Percentiles rank a stretch among this genome's conserved stretches.
These are phyloP conservation scores for Embiotoca jacksoni DNA, from an alignment of 2,113 vertebrate genomes.

Conservation along the genomic window DNA sequence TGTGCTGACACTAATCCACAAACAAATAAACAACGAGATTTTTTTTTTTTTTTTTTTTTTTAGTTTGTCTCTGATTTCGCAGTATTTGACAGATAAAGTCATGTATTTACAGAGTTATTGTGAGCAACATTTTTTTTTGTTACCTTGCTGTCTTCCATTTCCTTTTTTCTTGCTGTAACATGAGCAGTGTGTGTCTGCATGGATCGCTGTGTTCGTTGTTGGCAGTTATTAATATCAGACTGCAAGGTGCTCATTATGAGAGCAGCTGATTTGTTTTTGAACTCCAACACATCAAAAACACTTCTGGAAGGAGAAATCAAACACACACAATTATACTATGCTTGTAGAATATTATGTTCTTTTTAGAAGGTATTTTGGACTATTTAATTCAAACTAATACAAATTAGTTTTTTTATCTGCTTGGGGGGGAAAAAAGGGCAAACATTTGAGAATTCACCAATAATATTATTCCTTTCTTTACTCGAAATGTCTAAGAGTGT, in stretches of 20 bases:
- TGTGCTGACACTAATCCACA: slow-evolving; percentile 88
- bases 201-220: slow-evolving; percentile 72
- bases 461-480: neutral
- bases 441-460: neutral
- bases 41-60: slow-evolving; percentile 32
- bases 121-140: slow-evolving; percentile 33
- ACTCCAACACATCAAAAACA: slow-evolving; percentile 65
- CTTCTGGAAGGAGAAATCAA: slow-evolving; percentile 69
- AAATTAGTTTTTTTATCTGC: neutral
- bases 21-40: slow-evolving; percentile 94
- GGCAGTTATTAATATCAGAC: slow-evolving; percentile 75
- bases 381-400: neutral
- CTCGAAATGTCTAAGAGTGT: neutral
- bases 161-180: slow-evolving; percentile 72
- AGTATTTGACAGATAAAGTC: slow-evolving; percentile 56
- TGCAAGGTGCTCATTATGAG: slow-evolving; percentile 77
- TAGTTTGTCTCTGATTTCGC: slow-evolving; percentile 54
- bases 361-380: no score
- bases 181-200: slow-evolving; percentile 70
- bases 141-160: slow-evolving; percentile 80
- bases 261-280: slow-evolving; percentile 78
- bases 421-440: neutral
- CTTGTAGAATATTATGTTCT: neutral
- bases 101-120: slow-evolving; percentile 50
- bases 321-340: slow-evolving; percentile 12